phyloP scores from a whole-genome alignment of 2,888 invertebrate species.

The Cylloceria caligata region DNA sequence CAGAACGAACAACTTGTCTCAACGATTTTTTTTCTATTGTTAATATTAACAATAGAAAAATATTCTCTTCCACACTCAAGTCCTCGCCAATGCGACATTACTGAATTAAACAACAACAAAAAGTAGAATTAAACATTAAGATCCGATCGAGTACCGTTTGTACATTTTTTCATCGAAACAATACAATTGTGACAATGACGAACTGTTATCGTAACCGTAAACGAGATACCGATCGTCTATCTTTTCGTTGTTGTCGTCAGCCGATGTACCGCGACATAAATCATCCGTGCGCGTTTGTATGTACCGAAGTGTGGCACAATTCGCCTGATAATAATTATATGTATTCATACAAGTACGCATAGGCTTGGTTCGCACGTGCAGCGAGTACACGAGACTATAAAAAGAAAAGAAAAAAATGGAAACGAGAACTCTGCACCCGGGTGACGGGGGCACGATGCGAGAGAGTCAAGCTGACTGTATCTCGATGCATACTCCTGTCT shows the following conservation, averaged over 20 bases:
- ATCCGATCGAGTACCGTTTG: background rate
- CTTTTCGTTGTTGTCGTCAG: slow-evolving; percentile 14
- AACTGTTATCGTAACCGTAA: background rate
- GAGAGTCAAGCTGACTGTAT: slow-evolving; percentile 32
- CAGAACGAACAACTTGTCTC: background rate
- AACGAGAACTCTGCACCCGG: slow-evolving; percentile 53
- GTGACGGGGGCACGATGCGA: slow-evolving; percentile 21
- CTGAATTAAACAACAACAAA: too few species aligned
- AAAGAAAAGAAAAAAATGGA: slow-evolving; percentile 11
- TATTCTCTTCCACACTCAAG: too few species aligned
- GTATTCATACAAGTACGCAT: slow-evolving; percentile 50
- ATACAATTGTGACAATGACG: slow-evolving; percentile 3
- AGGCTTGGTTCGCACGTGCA: slow-evolving; percentile 50
- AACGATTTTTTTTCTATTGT: background rate
- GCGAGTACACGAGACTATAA: slow-evolving; percentile 7
- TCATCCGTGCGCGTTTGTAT: background rate
- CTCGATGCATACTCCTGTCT: slow-evolving; percentile 35
- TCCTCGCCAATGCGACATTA: too few species aligned
- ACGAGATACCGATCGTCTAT: slow-evolving; percentile 11
- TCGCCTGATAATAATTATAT: slow-evolving; percentile 37
- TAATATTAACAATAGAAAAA: background rate
- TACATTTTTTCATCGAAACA: background rate
- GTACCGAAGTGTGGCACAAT: slow-evolving; percentile 25
- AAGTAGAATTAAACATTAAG: background rate
- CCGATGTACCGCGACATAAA: slow-evolving; percentile 1